These are phyloP conservation scores for Carcharodon carcharias DNA, from an alignment of 2,797 vertebrate genomes.

Conservation along the genomic window DNA sequence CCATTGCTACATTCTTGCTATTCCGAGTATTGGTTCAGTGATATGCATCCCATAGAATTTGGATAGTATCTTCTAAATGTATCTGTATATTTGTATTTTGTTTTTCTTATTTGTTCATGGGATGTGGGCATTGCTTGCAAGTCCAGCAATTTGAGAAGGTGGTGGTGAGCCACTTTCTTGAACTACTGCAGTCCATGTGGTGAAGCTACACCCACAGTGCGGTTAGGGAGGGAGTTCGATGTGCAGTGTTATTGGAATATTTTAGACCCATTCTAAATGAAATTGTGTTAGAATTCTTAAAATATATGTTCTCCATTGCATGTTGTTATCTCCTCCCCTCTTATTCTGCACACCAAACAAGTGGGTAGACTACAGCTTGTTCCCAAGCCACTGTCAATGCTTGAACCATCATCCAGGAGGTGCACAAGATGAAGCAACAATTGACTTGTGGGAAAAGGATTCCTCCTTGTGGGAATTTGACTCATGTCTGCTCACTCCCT, in stretches of 20 bases:
- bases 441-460: neutral
- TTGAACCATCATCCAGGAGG: neutral
- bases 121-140: neutral
- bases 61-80: neutral
- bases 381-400: neutral
- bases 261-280: neutral
- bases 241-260: neutral
- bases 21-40: neutral
- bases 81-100: neutral
- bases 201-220: neutral
- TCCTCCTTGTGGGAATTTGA: neutral
- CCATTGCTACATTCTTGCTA: neutral
- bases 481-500: neutral
- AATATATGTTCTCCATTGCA: neutral
- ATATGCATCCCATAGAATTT: neutral
- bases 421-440: neutral
- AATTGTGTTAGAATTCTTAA: neutral
- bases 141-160: neutral
- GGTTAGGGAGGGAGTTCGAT: neutral
- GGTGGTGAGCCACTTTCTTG: neutral
- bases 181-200: neutral
- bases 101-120: neutral
- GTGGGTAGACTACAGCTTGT: neutral
- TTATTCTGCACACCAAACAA: neutral
- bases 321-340: neutral